Base-by-base conservation (phyloP, 2,797 vertebrate species). In the Periophthalmus magnuspinnatus region DNA sequence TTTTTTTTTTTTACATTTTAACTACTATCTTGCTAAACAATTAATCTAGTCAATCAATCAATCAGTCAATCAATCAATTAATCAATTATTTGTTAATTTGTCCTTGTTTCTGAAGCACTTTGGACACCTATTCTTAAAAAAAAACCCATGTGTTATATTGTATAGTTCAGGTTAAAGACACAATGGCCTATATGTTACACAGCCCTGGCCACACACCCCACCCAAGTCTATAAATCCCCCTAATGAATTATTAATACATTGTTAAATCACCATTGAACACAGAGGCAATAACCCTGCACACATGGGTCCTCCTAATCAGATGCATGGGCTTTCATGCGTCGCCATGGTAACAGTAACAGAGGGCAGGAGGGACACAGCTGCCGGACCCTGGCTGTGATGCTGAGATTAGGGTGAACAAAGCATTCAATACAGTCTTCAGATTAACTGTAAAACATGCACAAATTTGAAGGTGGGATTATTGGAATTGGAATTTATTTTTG, bases 221-320 rank as follows among this genome's bases (percentile, higher is more conserved):
- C 36, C 58, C 54, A 19, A 65, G 67, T 65, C 45, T 65, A 65
- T 33, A 50, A 56, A 22, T 10, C 60, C 32, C 6, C 5, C 57
- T 74, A 64, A 87, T 90, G 85, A 78, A 90, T 90, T 89, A 90
- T 90, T 90, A 83, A 90, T 84, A 78, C 62, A 58, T 48, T 79
- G 68, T 86, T 88, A 86, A 88, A 86, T 67, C 75, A 58, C 22
- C 61, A 71, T 72, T 52, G 52, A 62, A 62, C 70, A 57, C 69
- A 61, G 13, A 41, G 22, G 72, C 78, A 66, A 72, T 86, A 77
- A 86, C 84, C 65, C 70, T 14, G 21, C 69, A 73, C 84, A 83
- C 70, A 81, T 34, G 75, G 77, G 80, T 69, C 83, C 36, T 24
- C 21, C 61, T 45, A 16, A 28, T 63, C 61, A 28, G 61, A 17